Percentiles rank a stretch among this genome's conserved stretches.
phyloP scores from a whole-genome alignment of 2,888 invertebrate species.

The Koerneria pararmatus region DNA sequence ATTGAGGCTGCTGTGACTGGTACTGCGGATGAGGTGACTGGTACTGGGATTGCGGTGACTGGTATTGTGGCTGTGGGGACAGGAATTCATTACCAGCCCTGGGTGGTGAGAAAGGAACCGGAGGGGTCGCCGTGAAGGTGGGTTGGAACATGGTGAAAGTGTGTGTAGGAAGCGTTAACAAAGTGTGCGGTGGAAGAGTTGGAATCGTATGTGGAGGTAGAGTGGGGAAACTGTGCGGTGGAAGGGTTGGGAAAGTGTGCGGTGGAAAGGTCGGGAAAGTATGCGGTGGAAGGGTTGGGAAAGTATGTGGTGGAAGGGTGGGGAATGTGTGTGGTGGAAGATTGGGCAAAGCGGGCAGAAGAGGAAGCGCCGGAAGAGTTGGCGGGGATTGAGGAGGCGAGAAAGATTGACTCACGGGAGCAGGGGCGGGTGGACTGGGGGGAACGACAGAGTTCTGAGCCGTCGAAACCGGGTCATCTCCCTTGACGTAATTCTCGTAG shows the following conservation, averaged over 20 bases:
- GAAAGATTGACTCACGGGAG: conserved; percentile 32
- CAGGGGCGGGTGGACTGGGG: conserved; percentile 17
- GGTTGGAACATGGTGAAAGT: conserved; percentile 2
- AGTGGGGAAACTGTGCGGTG: background rate
- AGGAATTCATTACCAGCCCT: too few relatives aligned
- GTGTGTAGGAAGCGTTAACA: conserved; percentile 1
- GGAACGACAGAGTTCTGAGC: background rate
- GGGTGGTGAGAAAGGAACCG: too few relatives aligned
- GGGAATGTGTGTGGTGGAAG: conserved; percentile 37
- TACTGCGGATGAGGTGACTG: conserved; percentile 10
- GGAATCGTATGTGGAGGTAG: conserved; percentile 26
- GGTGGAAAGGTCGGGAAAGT: conserved; percentile 13
- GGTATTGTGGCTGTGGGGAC: conserved; percentile 5
- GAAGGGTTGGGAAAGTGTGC: conserved; percentile 9
- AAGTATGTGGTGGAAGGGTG: conserved; percentile 24
- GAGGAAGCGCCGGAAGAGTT: conserved; percentile 24
- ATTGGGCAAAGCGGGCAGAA: conserved; percentile 29
- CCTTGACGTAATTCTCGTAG: conserved; percentile 14
- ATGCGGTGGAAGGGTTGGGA: conserved; percentile 20
- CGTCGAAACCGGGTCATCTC: too few relatives aligned
- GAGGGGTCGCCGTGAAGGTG: too few relatives aligned
- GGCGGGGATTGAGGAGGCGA: background rate
- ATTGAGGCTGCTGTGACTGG: background rate
- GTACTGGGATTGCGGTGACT: background rate
- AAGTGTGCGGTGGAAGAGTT: background rate